phyloP scores from a whole-genome alignment of 2,113 vertebrate species.

The Indicator indicator region DNA sequence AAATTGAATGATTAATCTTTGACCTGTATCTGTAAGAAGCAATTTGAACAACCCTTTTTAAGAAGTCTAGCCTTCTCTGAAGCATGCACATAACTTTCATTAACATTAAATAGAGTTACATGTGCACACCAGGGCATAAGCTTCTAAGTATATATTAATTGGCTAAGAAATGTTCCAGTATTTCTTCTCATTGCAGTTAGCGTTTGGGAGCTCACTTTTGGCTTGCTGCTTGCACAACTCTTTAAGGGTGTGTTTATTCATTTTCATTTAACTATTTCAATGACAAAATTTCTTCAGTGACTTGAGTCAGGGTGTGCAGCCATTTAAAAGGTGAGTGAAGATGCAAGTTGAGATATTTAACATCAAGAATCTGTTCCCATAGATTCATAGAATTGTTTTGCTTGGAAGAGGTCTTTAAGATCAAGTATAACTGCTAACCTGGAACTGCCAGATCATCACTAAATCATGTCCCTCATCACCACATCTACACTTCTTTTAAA shows the following conservation, averaged over 20 bases:
- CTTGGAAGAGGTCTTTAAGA: too few species aligned
- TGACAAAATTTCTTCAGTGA: not conserved
- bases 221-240: not conserved
- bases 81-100: slow-evolving; percentile 43
- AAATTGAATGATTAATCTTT: slow-evolving; percentile 52
- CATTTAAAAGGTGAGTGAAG: not conserved
- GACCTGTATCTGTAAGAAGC: slow-evolving; percentile 21
- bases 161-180: slow-evolving; percentile 4
- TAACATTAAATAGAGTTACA: slow-evolving; percentile 38
- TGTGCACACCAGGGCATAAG: slow-evolving; percentile 34
- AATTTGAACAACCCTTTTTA: slow-evolving; percentile 37
- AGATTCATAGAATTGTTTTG: too few species aligned
- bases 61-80: slow-evolving; percentile 45
- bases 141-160: slow-evolving; percentile 50
- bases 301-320: not conserved
- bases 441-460: too few species aligned
- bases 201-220: not conserved
- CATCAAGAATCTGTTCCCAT: not conserved
- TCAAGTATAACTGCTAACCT: too few species aligned
- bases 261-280: not conserved
- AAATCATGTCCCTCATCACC: too few species aligned
- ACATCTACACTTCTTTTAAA: too few species aligned
- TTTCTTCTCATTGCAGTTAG: not conserved
- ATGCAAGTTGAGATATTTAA: not conserved
- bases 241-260: not conserved